Conservation (phyloP, 2,113 vertebrate genomes). For the Uropsilus gracilis region DNA sequence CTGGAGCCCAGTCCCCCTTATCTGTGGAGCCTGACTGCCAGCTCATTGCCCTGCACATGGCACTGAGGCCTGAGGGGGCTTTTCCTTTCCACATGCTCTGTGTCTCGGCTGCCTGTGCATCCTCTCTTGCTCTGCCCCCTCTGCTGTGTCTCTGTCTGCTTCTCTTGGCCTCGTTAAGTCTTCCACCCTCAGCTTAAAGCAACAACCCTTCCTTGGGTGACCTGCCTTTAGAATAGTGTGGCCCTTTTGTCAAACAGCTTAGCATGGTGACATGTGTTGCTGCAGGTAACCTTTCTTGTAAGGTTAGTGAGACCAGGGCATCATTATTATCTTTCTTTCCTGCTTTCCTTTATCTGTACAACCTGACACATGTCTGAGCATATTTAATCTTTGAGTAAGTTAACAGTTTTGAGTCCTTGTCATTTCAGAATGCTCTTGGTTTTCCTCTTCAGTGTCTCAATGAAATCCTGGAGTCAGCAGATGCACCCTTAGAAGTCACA, state of each 20-base stretch:
- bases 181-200: neutral
- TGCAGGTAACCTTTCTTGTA: neutral
- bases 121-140: neutral
- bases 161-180: neutral
- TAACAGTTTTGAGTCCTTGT: neutral
- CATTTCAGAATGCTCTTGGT: neutral
- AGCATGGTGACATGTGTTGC: fast-evolving
- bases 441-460: slow-evolving; percentile 92
- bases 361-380: neutral
- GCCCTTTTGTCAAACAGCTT: neutral
- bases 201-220: neutral
- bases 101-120: neutral
- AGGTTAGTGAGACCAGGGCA: neutral
- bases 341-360: neutral
- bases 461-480: slow-evolving; percentile 96
- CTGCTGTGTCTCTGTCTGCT: neutral
- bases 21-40: neutral
- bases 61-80: neutral
- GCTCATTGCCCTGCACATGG: neutral
- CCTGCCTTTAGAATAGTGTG: neutral
- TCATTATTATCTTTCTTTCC: neutral
- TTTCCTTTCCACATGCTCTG: neutral
- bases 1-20: neutral
- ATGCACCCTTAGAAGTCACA: slow-evolving; percentile 96
- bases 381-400: neutral